Evolutionary conservation across 2,113 vertebrate genomes (phyloP), one percentile per base, ranked within the genome.

Genomic region (Garra rufa): DNA sequence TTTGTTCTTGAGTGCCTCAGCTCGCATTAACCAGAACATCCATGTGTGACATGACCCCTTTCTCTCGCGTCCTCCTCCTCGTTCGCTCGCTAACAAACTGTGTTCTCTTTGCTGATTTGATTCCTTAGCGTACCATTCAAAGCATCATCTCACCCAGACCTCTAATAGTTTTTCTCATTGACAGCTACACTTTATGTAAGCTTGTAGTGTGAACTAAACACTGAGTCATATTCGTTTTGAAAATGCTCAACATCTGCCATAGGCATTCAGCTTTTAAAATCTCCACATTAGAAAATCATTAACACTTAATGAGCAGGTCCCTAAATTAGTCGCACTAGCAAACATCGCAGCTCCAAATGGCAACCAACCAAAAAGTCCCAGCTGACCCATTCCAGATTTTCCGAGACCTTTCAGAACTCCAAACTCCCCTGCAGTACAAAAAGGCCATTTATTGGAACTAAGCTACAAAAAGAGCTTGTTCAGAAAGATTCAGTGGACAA

Each of bases 41-140:
- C 50, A 65, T 38, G 41, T 61, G 75, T 67, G 76, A 85, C 83
- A 46, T 76, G 88, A 89, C 84, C 81, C 61, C 63, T 44, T 85
- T 85, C 76, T 85, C 76, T 71, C 13, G 10, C 5, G 46, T 76
- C 76, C 76, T 81, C 81, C 76, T 81, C 82, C 52, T 85, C 67
- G 38, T 30, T 43, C 9, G 8, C 74, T 79, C 46, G 43, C 46
- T 24, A 17, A 24, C 15, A 24, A 9, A 80, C 48, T 14, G 34
- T 17, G 48, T 81, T 65, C 69, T 80, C 41, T 21, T 65, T 52
- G 26, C 74, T 76, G 8, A 74, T 76, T 70, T 48, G 63, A 63
- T 88, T 78, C 74, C 34, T 44, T 48, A 70, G 61, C 63, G 19
- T 75, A 15, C 52, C 34, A n/a, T 75, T 73, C 28, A 70, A 19